Evolutionary conservation across 2,888 invertebrate genomes (phyloP).

Genomic region (Lottia gigantea): DNA sequence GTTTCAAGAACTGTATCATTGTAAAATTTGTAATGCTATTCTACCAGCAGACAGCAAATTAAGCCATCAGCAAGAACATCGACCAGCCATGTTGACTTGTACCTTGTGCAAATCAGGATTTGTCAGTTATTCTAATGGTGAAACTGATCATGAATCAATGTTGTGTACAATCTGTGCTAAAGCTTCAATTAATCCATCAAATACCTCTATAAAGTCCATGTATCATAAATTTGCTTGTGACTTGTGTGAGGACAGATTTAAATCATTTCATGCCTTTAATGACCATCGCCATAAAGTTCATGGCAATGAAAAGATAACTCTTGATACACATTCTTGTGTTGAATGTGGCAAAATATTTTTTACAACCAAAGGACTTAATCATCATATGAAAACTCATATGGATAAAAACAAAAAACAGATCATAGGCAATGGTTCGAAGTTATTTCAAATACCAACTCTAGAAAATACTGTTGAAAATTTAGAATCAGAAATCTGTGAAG

Average conservation of each 20-base stretch:
- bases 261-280: constrained; percentile 38
- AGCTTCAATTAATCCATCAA: background rate
- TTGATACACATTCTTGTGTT: constrained; percentile 36
- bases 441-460: background rate
- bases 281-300: constrained; percentile 42
- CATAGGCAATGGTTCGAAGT: background rate
- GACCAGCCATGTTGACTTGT: constrained; percentile 34
- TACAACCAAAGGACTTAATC: constrained; percentile 35
- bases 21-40: constrained; percentile 51
- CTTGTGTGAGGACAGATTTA: constrained; percentile 44
- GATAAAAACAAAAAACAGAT: constrained; percentile 19
- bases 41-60: constrained; percentile 46
- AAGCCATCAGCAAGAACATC: constrained; percentile 43
- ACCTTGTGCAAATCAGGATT: constrained; percentile 33
- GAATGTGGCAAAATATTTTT: constrained; percentile 36
- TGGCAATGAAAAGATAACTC: constrained; percentile 27
- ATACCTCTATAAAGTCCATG: background rate
- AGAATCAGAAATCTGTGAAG: background rate
- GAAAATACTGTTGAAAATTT: background rate
- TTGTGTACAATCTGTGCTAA: constrained; percentile 34
- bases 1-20: constrained; percentile 53
- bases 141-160: constrained; percentile 10
- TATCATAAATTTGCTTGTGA: constrained; percentile 35
- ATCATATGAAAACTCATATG: constrained; percentile 38
- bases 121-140: constrained; percentile 15